Evolutionary conservation across 2,888 invertebrate species (phyloP).

Genomic region (Tiphia femorata): DNA sequence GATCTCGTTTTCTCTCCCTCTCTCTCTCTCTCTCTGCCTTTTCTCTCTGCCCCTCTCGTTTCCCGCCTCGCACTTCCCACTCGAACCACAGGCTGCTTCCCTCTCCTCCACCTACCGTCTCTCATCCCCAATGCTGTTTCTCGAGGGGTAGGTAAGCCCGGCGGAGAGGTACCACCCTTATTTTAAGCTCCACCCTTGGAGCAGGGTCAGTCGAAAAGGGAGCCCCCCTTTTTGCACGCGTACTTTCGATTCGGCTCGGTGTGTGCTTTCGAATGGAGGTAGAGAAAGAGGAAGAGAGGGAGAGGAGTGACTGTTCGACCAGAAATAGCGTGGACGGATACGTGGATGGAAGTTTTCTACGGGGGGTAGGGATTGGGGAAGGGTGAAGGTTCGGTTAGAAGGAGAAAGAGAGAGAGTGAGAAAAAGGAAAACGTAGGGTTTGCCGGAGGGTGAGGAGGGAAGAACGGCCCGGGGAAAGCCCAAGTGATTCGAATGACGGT

Average conservation of each 20-base stretch:
- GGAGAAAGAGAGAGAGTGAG: neutral
- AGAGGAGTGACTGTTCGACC: too few species aligned
- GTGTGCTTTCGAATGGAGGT: neutral
- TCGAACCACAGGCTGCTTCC: neutral
- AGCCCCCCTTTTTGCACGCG: conserved; percentile 24
- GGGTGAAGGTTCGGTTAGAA: neutral
- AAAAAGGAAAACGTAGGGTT: neutral
- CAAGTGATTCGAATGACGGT: conserved; percentile 42
- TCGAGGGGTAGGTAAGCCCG: conserved; percentile 40
- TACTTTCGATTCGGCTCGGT: conserved; percentile 10
- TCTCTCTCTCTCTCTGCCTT: conserved; percentile 28
- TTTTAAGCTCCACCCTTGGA: conserved; percentile 65
- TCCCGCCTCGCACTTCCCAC: neutral
- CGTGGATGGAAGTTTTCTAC: too few species aligned
- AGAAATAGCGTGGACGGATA: too few species aligned
- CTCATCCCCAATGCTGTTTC: conserved; percentile 33
- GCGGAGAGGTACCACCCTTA: conserved; percentile 58
- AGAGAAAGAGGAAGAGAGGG: too few species aligned
- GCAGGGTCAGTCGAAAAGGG: conserved; percentile 47
- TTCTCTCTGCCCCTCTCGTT: conserved; percentile 7
- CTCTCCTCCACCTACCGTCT: conserved; percentile 20
- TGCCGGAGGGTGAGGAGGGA: neutral
- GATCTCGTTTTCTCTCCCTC: neutral
- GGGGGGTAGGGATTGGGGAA: too few species aligned
- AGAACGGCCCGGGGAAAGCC: conserved; percentile 34